Base-by-base conservation (phyloP, 2,888 invertebrate genomes). In the Andricus quercusramuli region DNA sequence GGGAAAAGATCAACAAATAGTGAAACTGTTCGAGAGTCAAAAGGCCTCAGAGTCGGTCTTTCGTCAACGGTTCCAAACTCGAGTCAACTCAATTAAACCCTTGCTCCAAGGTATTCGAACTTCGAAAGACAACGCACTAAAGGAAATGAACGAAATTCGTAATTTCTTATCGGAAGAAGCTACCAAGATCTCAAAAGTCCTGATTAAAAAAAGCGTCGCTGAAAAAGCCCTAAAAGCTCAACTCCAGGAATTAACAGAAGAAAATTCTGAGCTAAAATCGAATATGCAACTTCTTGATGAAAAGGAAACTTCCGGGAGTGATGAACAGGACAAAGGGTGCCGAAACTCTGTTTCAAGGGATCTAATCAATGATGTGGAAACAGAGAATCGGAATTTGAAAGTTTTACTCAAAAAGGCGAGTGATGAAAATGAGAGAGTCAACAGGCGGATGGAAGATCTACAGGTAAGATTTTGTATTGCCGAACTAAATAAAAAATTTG, bases 271-370 rank as follows among this genome's bases (percentile, higher is more conserved):
- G 5, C 32, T 74, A n/a, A 56, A 74, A 74, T 74, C 56, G 56
- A 74, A n/a, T 56, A 74, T 74, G 37, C 74, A 74, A 56, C 74
- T 74, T 74, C 13, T 74, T n/a, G 13, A 47, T 9, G 25, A 51
- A n/a, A 74, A 74, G 56, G 0, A 74, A 74, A 56, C 74, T 74
- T 56, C n/a, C 51, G 32, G 25, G 44, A 59, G 32, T 56, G 74
- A 74, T 59, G 59, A 74, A 59, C 74, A 74, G 56, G 74, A 56
- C 37, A 74, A 74, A 74, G 74, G 56, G 37, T 22, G 56, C n/a
- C 37, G 74, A 37, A 74, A 56, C 56, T 74, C 17, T 56, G 51
- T 29, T 70, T n/a, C 37, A 51, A 32, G 3, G 29, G 32, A 59
- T 74, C 32, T 56, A 74, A 74, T 74, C 37, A 22, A 56, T n/a